Evolutionary conservation across 2,797 vertebrate species (phyloP), one percentile per base, ranked within the genome.

Genomic region (Eulemur albifrons): DNA sequence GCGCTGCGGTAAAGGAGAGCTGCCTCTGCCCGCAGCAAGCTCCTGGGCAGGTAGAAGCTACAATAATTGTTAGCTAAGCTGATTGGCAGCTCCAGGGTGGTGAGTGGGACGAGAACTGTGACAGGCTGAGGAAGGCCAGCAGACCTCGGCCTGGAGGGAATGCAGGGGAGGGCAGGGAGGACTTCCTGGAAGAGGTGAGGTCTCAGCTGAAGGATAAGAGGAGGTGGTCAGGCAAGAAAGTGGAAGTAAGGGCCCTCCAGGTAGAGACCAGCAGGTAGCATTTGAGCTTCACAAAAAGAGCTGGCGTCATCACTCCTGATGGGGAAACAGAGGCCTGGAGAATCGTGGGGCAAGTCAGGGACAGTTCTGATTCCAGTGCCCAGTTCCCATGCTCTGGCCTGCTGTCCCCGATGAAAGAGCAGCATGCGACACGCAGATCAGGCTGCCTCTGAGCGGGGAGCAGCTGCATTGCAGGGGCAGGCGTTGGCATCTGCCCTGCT

Each of bases 121-220:
- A 18, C 48, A 73, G 40, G 61, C 69, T 1, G 10, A 30, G 38
- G 27, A 38, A 35, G 23, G 63, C 32, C 27, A 18, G 84, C 30
- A 67, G 63, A 61, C 27, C 32, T 86, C 25, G 27, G 38, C n/a
- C 65, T 48, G n/a, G 48, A 70, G 57, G 12, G 35, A 7, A 13
- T 18, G 17, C 30, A 30, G 13, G 2, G 1, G 32, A 14, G 35
- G 32, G 12, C 32, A 7, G 27, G 61, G 75, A 84, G 59, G 48
- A n/a, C 84, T 81, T 75, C 27, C 54, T 82, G 35, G 40, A 69
- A 45, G 84, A 23, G 15, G 27, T 45, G 27, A 65, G 13, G 25
- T 32, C 54, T 75, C 27, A 88, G 54, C 67, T 35, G 54, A 20
- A 91, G 80, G 57, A 52, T 84, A 70, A 93, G 82, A 38, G 48